Conservation (phyloP, 2,113 vertebrate species). For the Enhydra lutris region DNA sequence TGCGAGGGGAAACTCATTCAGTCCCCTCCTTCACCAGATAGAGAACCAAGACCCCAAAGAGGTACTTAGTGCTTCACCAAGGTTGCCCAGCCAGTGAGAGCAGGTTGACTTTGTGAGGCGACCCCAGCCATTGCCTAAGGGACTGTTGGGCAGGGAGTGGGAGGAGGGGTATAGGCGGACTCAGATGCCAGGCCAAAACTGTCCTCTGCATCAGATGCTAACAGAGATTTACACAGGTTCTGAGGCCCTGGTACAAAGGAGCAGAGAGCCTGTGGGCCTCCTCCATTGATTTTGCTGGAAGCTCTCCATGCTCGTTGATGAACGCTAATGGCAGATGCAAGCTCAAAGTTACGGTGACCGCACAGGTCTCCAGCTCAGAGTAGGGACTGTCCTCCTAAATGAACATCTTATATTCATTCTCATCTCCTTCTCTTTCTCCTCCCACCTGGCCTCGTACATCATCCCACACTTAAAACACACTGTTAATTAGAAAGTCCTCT, state of each 20-base stretch:
- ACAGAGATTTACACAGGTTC: background rate
- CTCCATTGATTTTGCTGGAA: slow-evolving; percentile 23
- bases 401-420: slow-evolving; percentile 55
- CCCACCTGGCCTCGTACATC: slow-evolving; percentile 34
- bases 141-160: background rate
- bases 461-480: slow-evolving; percentile 43
- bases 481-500: slow-evolving; percentile 56
- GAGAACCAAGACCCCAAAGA: background rate
- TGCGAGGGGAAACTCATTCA: background rate
- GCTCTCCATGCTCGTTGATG: background rate
- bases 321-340: background rate
- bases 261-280: background rate
- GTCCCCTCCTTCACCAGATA: background rate
- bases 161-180: background rate
- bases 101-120: background rate
- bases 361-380: background rate
- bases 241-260: background rate
- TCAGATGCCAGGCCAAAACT: background rate
- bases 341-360: slow-evolving; percentile 48
- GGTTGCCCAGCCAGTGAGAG: background rate
- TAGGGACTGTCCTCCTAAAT: slow-evolving; percentile 49
- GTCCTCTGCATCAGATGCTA: background rate
- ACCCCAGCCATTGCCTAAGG: background rate
- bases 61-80: background rate
- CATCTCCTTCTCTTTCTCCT: background rate